Evolutionary conservation across 2,888 invertebrate species (phyloP).

Genomic region (Mythimna loreyi): DNA sequence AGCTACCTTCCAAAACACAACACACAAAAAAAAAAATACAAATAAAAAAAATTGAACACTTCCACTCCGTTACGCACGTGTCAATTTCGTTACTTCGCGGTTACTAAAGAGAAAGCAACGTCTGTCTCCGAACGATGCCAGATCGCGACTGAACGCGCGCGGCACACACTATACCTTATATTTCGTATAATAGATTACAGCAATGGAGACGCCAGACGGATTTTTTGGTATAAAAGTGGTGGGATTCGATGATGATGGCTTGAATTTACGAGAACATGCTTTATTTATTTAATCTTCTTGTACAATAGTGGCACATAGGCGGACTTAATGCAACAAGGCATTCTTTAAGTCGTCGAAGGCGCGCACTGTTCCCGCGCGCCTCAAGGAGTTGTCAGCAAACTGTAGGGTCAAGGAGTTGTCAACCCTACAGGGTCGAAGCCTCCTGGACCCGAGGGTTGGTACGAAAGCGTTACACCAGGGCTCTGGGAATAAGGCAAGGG

Average conservation of each 20-base stretch:
- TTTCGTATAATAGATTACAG: background rate
- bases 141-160: conserved; percentile 37
- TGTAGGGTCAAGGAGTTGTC: too few relatives aligned
- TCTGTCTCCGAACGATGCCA: conserved; percentile 13
- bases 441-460: too few relatives aligned
- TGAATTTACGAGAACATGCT: too few relatives aligned
- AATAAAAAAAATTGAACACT: conserved; percentile 28
- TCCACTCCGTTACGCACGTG: conserved; percentile 28
- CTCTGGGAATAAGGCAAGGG: too few relatives aligned
- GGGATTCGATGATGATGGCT: background rate
- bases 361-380: too few relatives aligned
- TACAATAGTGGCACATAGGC: too few relatives aligned
- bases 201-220: background rate
- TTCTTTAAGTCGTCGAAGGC: too few relatives aligned
- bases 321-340: too few relatives aligned
- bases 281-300: too few relatives aligned
- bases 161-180: conserved; percentile 11
- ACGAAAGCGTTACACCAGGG: too few relatives aligned
- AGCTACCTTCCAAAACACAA: conserved; percentile 22
- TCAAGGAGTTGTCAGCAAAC: too few relatives aligned
- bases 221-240: background rate
- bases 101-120: conserved; percentile 11
- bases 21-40: conserved; percentile 17
- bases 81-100: conserved; percentile 7
- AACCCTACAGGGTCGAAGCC: too few relatives aligned